Base-by-base conservation (phyloP, 2,113 vertebrate genomes). In the Proterorhinus semilunaris region DNA sequence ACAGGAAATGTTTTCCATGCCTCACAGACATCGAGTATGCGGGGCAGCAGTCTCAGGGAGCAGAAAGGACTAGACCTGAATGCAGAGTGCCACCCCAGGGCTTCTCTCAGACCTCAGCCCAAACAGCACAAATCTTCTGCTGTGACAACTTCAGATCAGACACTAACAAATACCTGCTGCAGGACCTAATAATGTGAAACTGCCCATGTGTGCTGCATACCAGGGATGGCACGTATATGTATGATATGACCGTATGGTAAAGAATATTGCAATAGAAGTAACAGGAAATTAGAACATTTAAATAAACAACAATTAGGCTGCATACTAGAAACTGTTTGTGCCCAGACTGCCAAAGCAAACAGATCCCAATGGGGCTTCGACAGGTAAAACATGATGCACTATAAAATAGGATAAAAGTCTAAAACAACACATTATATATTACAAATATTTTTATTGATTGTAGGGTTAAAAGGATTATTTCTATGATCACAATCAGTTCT, bases 11-110 rank as follows among this genome's bases (percentile, higher is more conserved):
- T 72, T 84, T 66, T 55, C 55, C 69, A 52, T 59, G 68, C 48
- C 63, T 71, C 69, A 68, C 44, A 82, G 58, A 52, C 49, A 50
- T 68, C 89, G 83, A 79, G 86, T 84, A 89, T 88, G 86, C 87
- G 86, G 83, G 72, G 71, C 71, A 76, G 86, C 70, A 52, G 81
- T 69, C 69, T 45, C 75, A 62, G 65, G 66, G 76, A 69, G 72
- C 6, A 44, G 62, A 47, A 67, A 51, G 69, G 36, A 49, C 61
- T 43, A 5, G 67, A 71, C 11, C 1, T 88, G 83, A 85, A 88
- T 87, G 82, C 84, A 86, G 84, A 88, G 82, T 76, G 73, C 80
- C 72, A 71, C 68, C 78, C 53, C 74, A 78, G 83, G 70, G 4
- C 67, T 71, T 58, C 66, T 77, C 15, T 85, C 47, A 85, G 66